Evolutionary conservation across 1,140 invertebrate species (phyloP).

Genomic region (Ostrea edulis): DNA sequence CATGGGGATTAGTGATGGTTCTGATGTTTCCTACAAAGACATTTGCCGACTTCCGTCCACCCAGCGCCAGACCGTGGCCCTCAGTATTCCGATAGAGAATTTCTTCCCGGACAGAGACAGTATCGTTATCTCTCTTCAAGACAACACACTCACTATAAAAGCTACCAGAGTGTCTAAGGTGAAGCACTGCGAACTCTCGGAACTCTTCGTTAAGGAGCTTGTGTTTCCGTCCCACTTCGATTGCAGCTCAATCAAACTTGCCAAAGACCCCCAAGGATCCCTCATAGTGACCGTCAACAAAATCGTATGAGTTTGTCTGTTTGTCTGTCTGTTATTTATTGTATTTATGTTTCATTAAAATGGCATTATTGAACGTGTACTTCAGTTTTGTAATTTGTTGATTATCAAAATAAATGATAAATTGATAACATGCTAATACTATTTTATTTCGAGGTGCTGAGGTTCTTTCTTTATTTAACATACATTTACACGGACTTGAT

Average conservation of each 20-base stretch:
- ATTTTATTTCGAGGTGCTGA: no score
- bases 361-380: not conserved
- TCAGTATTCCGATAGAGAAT: not conserved
- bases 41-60: conserved; percentile 26
- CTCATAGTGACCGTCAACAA: not conserved
- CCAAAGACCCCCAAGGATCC: not conserved
- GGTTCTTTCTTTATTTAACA: no score
- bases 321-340: not conserved
- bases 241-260: not conserved
- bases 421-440: no score
- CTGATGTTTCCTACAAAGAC: not conserved
- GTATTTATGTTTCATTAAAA: not conserved
- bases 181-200: not conserved
- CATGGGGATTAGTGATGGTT: not conserved
- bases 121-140: not conserved
- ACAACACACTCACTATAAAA: not conserved
- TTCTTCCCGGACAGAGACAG: not conserved
- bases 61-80: not conserved
- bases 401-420: no score
- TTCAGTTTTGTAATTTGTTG: no score
- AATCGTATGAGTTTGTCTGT: not conserved
- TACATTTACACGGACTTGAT: no score
- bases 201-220: conserved; percentile 7
- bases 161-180: not conserved
- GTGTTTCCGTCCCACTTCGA: conserved; percentile 16